Base-by-base conservation (phyloP, 2,888 invertebrate species). In the Lysandra bellargus region DNA sequence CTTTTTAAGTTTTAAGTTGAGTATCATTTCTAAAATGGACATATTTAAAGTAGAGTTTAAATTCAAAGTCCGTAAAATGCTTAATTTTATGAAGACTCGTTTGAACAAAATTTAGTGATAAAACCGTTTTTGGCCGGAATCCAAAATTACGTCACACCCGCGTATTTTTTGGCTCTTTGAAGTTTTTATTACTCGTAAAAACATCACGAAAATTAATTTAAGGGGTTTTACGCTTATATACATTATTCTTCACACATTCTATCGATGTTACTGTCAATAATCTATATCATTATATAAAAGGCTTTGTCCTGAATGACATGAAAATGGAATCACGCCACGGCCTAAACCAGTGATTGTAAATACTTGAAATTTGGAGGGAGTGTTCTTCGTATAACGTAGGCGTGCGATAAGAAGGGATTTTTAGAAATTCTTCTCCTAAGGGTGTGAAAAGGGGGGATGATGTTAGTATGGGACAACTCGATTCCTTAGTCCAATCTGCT, bases 101-200 rank as follows among this genome's bases (percentile, higher is more conserved):
- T 9, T 64, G 2, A 64, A 64, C 30, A 4, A 64, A 23, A 64
- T 64, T 64, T 30, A 9, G 9, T 23, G 33, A 37, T 4, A 17
- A 30, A 37, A 37, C 33, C 69, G 69, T 69, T 69, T 69, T 37
- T 69, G 33, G 33, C 1, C 17, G 69, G 33, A 69, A 69, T 69
- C 37, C 69, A 37, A 69, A 37, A 30, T 14, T 2, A 69, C 12
- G 30, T 12, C 9, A 64, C 23, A 33, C 69, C 69, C 17, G 37
- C 69, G 17, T 69, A 6, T 3, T 33, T 17, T 64, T 30, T 1
- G 14, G 12, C 33, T 37, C 69, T 69, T 69, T 69, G 69, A 69
- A 69, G 69, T 69, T 69, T 69, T 69, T 69, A 69, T 37, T 69
- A 17, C 37, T 69, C 69, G 69, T 37, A 69, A 33, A 64, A 30